Percentiles rank a stretch among this genome's conserved stretches.
These are phyloP conservation scores for Dromius quadrimaculatus DNA, from an alignment of 2,888 invertebrate genomes.

Conservation along the genomic window DNA sequence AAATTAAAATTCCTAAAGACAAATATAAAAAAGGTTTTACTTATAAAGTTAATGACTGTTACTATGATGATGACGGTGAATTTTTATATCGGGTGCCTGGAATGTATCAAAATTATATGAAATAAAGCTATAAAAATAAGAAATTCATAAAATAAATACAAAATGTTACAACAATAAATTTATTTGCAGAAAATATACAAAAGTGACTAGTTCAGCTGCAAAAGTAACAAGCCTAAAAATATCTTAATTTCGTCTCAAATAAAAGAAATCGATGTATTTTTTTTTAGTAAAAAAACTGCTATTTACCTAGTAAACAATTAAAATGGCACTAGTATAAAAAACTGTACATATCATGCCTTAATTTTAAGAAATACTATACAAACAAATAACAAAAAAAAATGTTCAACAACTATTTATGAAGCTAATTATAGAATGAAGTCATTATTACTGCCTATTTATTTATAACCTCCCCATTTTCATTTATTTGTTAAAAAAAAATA, in stretches of 20 bases:
- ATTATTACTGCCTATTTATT: neutral
- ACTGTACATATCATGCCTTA: slow-evolving; percentile 26
- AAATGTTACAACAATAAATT: slow-evolving; percentile 40
- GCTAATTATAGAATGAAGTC: neutral
- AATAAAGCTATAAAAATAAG: too few species aligned
- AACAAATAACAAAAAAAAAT: slow-evolving; percentile 36
- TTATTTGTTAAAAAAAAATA: neutral
- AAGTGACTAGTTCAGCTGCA: slow-evolving; percentile 55
- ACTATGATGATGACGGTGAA: slow-evolving; percentile 83
- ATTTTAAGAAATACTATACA: slow-evolving; percentile 21
- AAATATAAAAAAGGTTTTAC: slow-evolving; percentile 74
- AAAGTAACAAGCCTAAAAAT: slow-evolving; percentile 53
- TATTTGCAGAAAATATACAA: slow-evolving; percentile 46
- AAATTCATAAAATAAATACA: too few species aligned
- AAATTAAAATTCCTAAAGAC: slow-evolving; percentile 78
- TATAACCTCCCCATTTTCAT: neutral
- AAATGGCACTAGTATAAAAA: slow-evolving; percentile 44
- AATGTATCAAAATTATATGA: slow-evolving; percentile 68
- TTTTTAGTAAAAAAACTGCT: slow-evolving; percentile 1
- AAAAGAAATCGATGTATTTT: slow-evolving; percentile 9
- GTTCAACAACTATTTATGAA: slow-evolving; percentile 27
- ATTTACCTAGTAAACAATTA: neutral
- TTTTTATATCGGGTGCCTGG: slow-evolving; percentile 85
- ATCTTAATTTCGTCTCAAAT: neutral
- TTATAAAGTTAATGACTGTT: slow-evolving; percentile 83